phyloP scores from a whole-genome alignment of 2,113 vertebrate species.

The Numenius arquata region DNA sequence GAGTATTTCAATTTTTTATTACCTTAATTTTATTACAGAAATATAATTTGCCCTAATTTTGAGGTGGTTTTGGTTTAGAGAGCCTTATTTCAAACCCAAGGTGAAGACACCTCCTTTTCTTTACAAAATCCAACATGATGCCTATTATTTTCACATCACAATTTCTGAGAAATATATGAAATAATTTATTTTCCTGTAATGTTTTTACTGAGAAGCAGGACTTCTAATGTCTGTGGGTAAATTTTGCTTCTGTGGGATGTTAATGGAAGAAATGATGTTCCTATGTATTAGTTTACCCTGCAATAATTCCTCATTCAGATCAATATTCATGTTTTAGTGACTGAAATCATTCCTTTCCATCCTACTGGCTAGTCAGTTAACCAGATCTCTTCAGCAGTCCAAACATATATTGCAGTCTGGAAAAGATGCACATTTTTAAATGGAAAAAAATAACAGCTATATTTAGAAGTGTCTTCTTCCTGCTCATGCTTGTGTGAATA shows the following conservation, averaged over 20 bases:
- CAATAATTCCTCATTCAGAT: background rate
- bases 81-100: background rate
- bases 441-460: background rate
- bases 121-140: background rate
- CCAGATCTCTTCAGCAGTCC: background rate
- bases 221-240: background rate
- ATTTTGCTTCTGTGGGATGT: background rate
- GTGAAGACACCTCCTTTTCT: background rate
- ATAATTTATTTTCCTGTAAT: background rate
- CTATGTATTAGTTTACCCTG: background rate
- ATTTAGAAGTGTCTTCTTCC: background rate
- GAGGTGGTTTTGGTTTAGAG: background rate
- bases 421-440: background rate
- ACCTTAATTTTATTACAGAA: background rate
- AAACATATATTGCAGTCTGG: background rate
- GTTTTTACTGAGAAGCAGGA: background rate
- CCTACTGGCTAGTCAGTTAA: background rate
- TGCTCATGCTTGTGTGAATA: background rate
- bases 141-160: background rate
- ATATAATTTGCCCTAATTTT: background rate
- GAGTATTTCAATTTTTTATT: background rate
- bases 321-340: background rate
- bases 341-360: background rate
- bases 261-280: background rate
- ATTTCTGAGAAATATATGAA: background rate